phyloP scores from a whole-genome alignment of 2,888 invertebrate species.

The Drosophila eohydei region DNA sequence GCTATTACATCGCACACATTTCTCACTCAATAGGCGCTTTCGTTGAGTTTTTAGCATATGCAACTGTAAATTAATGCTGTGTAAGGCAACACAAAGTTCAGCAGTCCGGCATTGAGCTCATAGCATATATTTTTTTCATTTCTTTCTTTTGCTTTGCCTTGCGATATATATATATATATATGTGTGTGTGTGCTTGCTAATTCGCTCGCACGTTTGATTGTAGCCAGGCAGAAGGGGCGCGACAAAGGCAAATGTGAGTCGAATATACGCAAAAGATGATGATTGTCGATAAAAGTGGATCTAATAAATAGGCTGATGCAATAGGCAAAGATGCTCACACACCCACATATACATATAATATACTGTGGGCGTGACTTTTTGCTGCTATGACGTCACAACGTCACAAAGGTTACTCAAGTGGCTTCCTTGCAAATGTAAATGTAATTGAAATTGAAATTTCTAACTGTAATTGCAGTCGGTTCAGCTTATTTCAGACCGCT shows the following conservation, averaged over 20 bases:
- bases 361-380: conserved; percentile 4
- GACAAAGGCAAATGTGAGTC: conserved; percentile 70
- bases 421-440: conserved; percentile 4
- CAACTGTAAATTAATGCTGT: background rate
- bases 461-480: conserved; percentile 34
- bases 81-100: conserved; percentile 36
- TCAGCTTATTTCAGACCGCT: conserved; percentile 18
- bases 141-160: conserved; percentile 15
- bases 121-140: background rate
- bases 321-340: conserved; percentile 40
- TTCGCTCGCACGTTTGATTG: conserved; percentile 14
- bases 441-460: conserved; percentile 23
- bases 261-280: conserved; percentile 49
- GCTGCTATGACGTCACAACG: conserved; percentile 46
- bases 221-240: conserved; percentile 8
- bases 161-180: background rate
- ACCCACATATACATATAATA: background rate
- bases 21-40: background rate
- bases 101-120: conserved; percentile 9
- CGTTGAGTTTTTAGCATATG: background rate
- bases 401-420: conserved; percentile 30
- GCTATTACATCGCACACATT: background rate
- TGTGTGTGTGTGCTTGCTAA: background rate
- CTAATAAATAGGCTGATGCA: conserved; percentile 54
- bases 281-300: conserved; percentile 30